Evolutionary conservation across 2,888 invertebrate species (phyloP).

Genomic region (Pristionchus exspectatus): DNA sequence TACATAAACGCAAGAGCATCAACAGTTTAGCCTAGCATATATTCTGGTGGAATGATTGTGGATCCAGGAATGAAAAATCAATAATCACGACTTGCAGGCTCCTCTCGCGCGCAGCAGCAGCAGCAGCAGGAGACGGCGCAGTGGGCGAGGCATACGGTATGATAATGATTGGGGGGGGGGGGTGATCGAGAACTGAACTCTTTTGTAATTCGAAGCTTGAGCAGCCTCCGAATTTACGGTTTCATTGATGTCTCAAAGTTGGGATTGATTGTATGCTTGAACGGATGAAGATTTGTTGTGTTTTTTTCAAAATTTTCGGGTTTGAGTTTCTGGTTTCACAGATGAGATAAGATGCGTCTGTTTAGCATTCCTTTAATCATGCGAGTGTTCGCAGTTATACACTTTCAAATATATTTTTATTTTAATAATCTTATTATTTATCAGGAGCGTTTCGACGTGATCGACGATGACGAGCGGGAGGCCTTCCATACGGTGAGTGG

Average conservation of each 20-base stretch:
- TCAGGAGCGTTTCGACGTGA: slow-evolving; percentile 56
- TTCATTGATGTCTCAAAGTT: neutral
- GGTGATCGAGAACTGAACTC: neutral
- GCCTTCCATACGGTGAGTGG: neutral
- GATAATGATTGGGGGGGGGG: neutral
- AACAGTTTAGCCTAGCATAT: no score
- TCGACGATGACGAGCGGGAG: slow-evolving; percentile 58
- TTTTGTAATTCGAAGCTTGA: neutral
- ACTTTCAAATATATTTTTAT: no score
- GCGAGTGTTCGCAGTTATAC: no score
- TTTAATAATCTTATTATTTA: neutral
- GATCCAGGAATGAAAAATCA: neutral
- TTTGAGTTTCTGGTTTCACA: neutral
- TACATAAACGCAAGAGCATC: no score
- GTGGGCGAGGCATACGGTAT: slow-evolving; percentile 59
- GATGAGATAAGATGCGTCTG: no score
- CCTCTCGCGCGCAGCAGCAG: neutral
- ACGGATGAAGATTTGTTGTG: no score
- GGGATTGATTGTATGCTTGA: neutral
- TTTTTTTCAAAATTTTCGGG: no score
- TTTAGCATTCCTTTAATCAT: no score
- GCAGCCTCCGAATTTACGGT: neutral
- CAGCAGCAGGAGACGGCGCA: slow-evolving; percentile 36
- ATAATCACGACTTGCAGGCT: neutral
- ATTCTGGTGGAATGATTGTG: no score